phyloP scores from a whole-genome alignment of 2,888 invertebrate genomes.

The Fragum whitleyi region DNA sequence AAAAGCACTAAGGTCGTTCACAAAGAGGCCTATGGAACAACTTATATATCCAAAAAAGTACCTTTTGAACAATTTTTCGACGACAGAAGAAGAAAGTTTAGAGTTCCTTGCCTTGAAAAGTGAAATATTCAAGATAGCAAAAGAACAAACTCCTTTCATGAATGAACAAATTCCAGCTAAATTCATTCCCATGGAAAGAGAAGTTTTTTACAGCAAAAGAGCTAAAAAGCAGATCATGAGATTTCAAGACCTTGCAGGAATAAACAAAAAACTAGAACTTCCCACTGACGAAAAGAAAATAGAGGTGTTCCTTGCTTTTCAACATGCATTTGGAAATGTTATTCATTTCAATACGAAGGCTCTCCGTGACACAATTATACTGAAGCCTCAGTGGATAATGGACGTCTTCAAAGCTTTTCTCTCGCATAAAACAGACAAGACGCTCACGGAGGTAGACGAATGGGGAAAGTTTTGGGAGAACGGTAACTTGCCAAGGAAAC shows the following conservation, averaged over 20 bases:
- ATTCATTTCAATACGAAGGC: constrained; percentile 45
- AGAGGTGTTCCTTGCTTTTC: constrained; percentile 36
- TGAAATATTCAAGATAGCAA: not conserved
- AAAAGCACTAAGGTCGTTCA: constrained; percentile 42
- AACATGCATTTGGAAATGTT: constrained; percentile 55
- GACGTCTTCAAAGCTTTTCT: constrained; percentile 58
- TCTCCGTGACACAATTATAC: constrained; percentile 36
- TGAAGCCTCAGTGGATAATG: constrained; percentile 58
- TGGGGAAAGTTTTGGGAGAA: not conserved
- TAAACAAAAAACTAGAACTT: not conserved
- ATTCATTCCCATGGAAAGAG: constrained; percentile 7
- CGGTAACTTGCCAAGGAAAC: not conserved
- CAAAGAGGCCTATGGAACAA: not conserved
- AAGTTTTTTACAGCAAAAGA: not conserved
- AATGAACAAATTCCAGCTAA: not conserved
- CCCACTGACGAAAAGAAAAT: not conserved
- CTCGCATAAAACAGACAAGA: not conserved
- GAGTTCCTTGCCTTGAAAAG: not conserved
- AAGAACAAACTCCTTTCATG: not conserved
- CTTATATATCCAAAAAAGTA: constrained; percentile 2
- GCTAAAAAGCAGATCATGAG: not conserved
- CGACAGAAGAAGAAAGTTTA: not conserved
- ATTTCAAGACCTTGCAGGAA: not conserved
- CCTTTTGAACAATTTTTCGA: not conserved
- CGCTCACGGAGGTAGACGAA: not conserved